A percentile compares a stretch with the other conserved stretches of the same genome.
Evolutionary conservation across 2,797 vertebrate genomes (phyloP).

Genomic region (Brachyalestes nurse): DNA sequence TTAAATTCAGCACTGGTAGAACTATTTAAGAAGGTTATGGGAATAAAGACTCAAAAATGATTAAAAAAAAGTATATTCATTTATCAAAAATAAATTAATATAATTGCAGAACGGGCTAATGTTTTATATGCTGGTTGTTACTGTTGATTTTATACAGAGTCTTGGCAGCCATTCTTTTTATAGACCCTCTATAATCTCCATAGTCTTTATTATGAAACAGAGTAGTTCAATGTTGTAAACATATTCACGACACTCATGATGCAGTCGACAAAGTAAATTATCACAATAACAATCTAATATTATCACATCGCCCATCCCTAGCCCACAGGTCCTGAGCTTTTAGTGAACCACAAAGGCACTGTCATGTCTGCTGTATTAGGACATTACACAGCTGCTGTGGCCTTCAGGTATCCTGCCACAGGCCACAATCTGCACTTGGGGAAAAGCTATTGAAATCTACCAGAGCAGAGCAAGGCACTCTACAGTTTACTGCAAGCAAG

Average conservation of each 20-base stretch:
- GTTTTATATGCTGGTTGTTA: background rate
- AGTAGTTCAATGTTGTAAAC: background rate
- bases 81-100: background rate
- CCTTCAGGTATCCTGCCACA: constrained; percentile 13
- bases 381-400: constrained; percentile 18
- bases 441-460: background rate
- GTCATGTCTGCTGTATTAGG: background rate
- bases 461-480: background rate
- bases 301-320: background rate
- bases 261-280: background rate
- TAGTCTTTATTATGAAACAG: no score
- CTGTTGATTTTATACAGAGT: no score
- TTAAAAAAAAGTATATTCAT: background rate
- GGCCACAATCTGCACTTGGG: constrained; percentile 1
- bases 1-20: no score
- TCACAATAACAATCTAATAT: background rate
- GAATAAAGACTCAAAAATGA: background rate
- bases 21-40: no score
- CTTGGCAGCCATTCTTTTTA: background rate
- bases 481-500: constrained; percentile 7
- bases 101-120: background rate
- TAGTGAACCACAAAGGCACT: background rate
- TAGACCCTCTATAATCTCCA: background rate
- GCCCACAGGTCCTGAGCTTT: background rate
- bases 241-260: background rate